A percentile compares a stretch with the other conserved stretches of the same genome.
Conservation (phyloP, 2,113 vertebrate species). For the Oreochromis tanganicae region DNA sequence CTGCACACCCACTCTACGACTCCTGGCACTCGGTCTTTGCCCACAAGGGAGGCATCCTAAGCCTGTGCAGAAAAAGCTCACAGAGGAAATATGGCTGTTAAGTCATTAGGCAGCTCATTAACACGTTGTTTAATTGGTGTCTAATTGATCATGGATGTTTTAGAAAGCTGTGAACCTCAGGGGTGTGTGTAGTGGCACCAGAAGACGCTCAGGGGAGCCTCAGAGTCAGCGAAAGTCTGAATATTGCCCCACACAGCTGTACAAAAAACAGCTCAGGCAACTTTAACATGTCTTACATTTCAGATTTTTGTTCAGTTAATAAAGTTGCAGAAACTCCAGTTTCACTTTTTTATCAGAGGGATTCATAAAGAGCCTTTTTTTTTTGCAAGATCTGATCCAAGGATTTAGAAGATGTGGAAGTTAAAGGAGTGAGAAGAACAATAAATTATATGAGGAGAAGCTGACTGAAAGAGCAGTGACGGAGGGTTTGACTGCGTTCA, state of each 20-base stretch:
- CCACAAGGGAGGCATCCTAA: conserved; percentile 3
- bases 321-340: not conserved
- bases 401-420: not conserved
- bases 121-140: conserved; percentile 61
- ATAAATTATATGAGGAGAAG: not conserved
- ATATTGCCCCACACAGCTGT: not conserved
- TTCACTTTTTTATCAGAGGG: not conserved
- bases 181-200: not conserved
- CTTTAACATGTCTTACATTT: not conserved
- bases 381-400: not conserved
- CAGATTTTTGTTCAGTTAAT: not conserved
- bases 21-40: not conserved
- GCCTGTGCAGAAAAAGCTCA: conserved; percentile 15
- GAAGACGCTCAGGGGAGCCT: conserved; percentile 1
- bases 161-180: conserved; percentile 40
- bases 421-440: not conserved
- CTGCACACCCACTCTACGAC: not conserved
- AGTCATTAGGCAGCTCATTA: conserved; percentile 64
- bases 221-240: not conserved
- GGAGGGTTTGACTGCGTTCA: not conserved
- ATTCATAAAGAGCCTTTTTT: not conserved
- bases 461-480: not conserved
- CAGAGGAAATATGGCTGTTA: conserved; percentile 48
- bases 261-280: not conserved
- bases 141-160: conserved; percentile 67